A percentile compares a stretch with the other conserved stretches of the same genome.
Evolutionary conservation across 2,113 vertebrate genomes (phyloP).

Genomic region (Cyprinus carpio): DNA sequence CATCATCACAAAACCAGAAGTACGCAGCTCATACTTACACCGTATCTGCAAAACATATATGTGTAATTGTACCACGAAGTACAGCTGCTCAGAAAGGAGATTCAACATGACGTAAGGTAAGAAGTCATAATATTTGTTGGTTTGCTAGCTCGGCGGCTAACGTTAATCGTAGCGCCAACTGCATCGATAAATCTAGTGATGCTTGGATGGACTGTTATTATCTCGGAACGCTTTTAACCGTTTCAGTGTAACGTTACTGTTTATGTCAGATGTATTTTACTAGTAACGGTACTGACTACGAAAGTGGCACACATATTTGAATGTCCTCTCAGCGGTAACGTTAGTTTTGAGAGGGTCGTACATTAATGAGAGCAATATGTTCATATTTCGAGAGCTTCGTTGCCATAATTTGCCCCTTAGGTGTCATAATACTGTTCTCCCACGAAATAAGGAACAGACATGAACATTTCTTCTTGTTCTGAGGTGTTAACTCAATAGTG

Average conservation of each 20-base stretch:
- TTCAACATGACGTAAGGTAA: conserved; percentile 53
- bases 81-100: not conserved
- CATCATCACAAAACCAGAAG: conserved; percentile 7
- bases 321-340: not conserved
- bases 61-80: not conserved
- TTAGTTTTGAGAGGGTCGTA: not conserved
- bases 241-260: not conserved
- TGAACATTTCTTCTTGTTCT: not conserved
- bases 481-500: not conserved
- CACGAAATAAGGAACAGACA: not conserved
- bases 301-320: not conserved
- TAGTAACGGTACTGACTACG: not conserved
- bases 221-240: not conserved
- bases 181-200: not conserved
- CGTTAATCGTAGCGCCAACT: conserved; percentile 23
- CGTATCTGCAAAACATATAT: not conserved
- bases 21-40: not conserved
- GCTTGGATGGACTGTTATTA: not conserved
- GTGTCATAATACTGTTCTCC: not conserved
- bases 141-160: conserved; percentile 36
- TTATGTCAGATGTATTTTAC: not conserved
- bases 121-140: not conserved
- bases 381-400: not conserved
- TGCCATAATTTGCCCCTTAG: not conserved
- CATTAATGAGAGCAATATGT: not conserved